Percentiles rank a stretch among this genome's conserved stretches.
phyloP scores from a whole-genome alignment of 1,140 invertebrate species.

The Drosophila biarmipes region DNA sequence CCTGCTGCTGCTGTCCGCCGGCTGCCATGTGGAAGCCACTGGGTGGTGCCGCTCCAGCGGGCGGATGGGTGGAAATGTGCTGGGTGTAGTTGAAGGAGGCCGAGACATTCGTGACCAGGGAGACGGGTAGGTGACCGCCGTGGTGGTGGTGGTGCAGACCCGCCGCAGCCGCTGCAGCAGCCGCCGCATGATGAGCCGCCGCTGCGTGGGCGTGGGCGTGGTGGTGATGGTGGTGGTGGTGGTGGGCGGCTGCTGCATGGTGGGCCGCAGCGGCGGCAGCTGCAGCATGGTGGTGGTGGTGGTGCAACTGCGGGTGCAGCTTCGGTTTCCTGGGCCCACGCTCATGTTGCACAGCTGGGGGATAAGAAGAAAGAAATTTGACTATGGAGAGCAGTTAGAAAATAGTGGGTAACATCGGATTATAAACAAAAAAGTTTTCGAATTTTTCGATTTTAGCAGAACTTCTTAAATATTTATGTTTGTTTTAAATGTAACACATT shows the following conservation, averaged over 20 bases:
- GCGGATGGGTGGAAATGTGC: conserved; percentile 81
- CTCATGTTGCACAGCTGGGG: conserved; percentile 97
- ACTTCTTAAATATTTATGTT: too few species aligned
- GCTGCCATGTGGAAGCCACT: conserved; percentile 70
- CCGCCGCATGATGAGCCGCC: conserved; percentile 70
- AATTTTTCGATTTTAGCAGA: too few species aligned
- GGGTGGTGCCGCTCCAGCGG: conserved; percentile 28
- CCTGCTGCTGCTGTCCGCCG: conserved; percentile 54
- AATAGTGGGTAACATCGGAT: background rate
- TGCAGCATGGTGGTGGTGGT: conserved; percentile 70
- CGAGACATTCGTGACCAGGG: conserved; percentile 81
- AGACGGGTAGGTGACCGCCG: conserved; percentile 68
- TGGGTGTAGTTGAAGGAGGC: conserved; percentile 83
- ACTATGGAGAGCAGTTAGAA: conserved; percentile 17
- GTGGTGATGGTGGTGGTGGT: conserved; percentile 72
- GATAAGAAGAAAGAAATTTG: background rate
- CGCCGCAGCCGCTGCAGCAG: conserved; percentile 62
- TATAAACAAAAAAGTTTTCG: too few species aligned
- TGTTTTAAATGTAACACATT: too few species aligned
- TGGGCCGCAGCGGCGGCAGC: conserved; percentile 69
- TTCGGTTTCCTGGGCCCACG: conserved; percentile 97
- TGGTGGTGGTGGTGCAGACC: conserved; percentile 74
- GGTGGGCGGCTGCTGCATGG: conserved; percentile 66
- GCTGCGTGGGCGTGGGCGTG: conserved; percentile 72
- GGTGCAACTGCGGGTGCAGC: conserved; percentile 85